Base-by-base conservation (phyloP, 2,113 vertebrate genomes). In the Lycocorax pyrrhopterus region DNA sequence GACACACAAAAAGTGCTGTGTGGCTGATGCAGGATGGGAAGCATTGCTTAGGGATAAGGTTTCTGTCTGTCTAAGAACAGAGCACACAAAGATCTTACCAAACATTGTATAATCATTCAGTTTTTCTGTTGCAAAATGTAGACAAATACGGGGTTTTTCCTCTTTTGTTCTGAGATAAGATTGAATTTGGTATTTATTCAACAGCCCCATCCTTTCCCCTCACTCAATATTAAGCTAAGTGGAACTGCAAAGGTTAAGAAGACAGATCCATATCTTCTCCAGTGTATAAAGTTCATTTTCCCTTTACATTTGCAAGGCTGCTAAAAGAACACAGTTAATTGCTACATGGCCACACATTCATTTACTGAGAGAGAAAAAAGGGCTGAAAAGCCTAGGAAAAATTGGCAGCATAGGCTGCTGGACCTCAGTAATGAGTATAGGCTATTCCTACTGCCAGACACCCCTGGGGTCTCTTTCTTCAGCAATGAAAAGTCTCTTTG, bases 281-380 rank as follows among this genome's bases (percentile, higher is more conserved):
- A 75, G 47, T 74, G 51, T 35, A 76, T 62, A 69, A 76, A 60
- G 78, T 78, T 91, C 21, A 77, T 93, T 90, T 87, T 94, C 59
- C 35, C 52, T 90, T 91, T 95, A 68, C 68, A 86, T 90, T 78
- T 81, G 35, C 52, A 90, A 94, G 52, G 63, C 76, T 95, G 72
- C 86, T 93, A 92, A 86, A 95, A 90, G 82, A 95, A 64, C 52
- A 80, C 44, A 84, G 44, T 90, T 96, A 95, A 95, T 96, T 93
- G 87, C 82, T 74, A 72, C 52, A 55, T 22, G 71, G 73, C 79
- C 72, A 51, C 67, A 93, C 33, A 44, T 90, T 90, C 47, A 83
- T 87, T 94, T 93, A 80, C 78, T 67, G 55, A 85, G 84, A 68
- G 52, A 77, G 35, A 39, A 62, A 62, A 90, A 86, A 84, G 23